Conservation (phyloP, 2,888 invertebrate genomes). For the Caenorhabditis japonica region DNA sequence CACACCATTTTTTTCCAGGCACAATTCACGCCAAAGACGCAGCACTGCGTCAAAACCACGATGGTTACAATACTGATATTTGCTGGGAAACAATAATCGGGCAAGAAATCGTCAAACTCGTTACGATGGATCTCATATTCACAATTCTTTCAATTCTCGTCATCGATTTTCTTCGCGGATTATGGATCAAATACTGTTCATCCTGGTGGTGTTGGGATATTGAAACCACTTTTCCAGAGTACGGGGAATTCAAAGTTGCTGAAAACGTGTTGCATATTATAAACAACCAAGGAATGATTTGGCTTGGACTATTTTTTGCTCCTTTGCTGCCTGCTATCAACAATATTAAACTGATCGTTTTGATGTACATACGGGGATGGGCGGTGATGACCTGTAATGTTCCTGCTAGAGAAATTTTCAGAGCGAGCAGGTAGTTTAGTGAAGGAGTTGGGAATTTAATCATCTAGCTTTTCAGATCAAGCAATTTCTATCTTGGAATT, state of each 20-base stretch:
- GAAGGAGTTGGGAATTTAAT: background rate
- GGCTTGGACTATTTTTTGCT: slow-evolving; percentile 99
- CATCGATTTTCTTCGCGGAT: slow-evolving; percentile 91
- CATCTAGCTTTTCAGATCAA: slow-evolving; percentile 78
- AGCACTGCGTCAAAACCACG: slow-evolving; percentile 32
- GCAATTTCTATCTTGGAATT: slow-evolving; percentile 89
- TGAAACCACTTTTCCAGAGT: slow-evolving; percentile 94
- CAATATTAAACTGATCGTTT: slow-evolving; percentile 88
- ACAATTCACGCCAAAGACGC: slow-evolving; percentile 17
- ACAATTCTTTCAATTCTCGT: slow-evolving; percentile 87
- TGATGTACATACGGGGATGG: slow-evolving; percentile 84
- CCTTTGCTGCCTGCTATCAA: slow-evolving; percentile 92
- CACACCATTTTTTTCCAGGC: slow-evolving; percentile 13
- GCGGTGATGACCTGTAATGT: slow-evolving; percentile 91
- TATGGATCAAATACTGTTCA: slow-evolving; percentile 86
- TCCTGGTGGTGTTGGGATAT: slow-evolving; percentile 97
- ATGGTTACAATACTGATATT: slow-evolving; percentile 77
- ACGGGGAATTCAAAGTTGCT: slow-evolving; percentile 97
- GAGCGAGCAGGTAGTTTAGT: slow-evolving; percentile 81
- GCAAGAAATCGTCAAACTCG: slow-evolving; percentile 93
- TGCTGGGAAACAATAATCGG: slow-evolving; percentile 99
- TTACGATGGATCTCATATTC: slow-evolving; percentile 93
- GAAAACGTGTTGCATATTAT: slow-evolving; percentile 96
- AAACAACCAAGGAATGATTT: slow-evolving; percentile 96
- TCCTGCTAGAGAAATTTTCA: slow-evolving; percentile 92